Evolutionary conservation across 2,113 vertebrate species (phyloP).

Genomic region (Larimichthys polyactis): DNA sequence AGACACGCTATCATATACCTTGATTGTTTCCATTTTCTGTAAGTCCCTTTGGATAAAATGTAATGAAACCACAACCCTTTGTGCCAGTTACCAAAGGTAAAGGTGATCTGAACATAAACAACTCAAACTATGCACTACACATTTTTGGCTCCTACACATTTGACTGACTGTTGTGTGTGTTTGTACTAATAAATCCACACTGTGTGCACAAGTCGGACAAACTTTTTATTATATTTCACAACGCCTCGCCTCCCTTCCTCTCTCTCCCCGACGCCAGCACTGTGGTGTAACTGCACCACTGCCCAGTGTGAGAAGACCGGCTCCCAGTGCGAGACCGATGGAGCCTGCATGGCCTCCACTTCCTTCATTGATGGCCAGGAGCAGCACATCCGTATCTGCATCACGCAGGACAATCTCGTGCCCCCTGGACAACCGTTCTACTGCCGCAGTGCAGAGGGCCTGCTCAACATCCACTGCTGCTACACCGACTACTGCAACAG

Average conservation of each 20-base stretch:
- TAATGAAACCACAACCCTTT: too few species aligned
- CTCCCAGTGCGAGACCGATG: constrained; percentile 93
- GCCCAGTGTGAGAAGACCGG: constrained; percentile 89
- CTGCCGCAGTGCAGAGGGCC: constrained; percentile 92
- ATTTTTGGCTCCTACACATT: too few species aligned
- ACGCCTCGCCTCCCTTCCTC: background rate
- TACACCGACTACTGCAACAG: constrained; percentile 96
- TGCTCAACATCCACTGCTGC: constrained; percentile 95
- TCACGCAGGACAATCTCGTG: constrained; percentile 87
- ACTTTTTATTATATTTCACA: background rate
- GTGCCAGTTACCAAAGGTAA: too few species aligned
- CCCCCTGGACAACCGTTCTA: constrained; percentile 94
- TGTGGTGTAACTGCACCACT: constrained; percentile 90
- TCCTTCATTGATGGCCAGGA: constrained; percentile 89
- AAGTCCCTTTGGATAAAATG: too few species aligned
- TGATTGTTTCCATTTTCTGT: too few species aligned
- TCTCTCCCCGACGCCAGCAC: constrained; percentile 78
- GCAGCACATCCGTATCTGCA: constrained; percentile 90
- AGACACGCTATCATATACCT: too few species aligned
- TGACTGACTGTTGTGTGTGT: too few species aligned
- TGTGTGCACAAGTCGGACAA: background rate
- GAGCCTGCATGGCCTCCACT: constrained; percentile 94
- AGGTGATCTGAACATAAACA: too few species aligned
- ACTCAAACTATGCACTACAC: too few species aligned
- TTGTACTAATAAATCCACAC: background rate